Base-by-base conservation (phyloP, 2,113 vertebrate species). In the Oostethus manadensis region DNA sequence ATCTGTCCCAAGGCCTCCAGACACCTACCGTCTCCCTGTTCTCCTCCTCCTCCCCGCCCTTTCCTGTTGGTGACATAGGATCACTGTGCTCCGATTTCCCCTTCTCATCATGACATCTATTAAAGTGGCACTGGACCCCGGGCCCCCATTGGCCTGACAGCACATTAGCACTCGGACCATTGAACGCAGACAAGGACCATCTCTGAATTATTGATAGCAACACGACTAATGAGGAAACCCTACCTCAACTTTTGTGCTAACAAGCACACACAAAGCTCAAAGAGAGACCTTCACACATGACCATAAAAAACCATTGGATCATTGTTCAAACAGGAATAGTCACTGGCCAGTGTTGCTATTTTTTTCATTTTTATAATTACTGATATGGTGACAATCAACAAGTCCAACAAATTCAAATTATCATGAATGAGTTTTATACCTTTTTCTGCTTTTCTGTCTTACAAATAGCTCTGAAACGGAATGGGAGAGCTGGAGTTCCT, bases 61-160 rank as follows among this genome's bases (percentile, higher is more conserved):
- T 72, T 65, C 71, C 79, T 77, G 44, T 70, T 66, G 74, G 84
- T 83, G 88, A 87, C 72, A 91, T 74, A 75, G 59, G 86, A 91
- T 89, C 86, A 60, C 76, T 51, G 26, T 51, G 62, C 84, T 91
- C 88, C 73, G 64, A 89, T 91, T 91, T 89, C 90, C 86, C 81
- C 86, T 87, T 89, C 88, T 91, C 90, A 91, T 91, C 89, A 89
- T 90, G 84, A 91, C 90, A 91, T 88, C 89, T 88, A 91, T 91
- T 91, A 90, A 88, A 89, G 87, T 86, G 78, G 80, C 67, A 73
- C 80, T 81, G 77, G 82, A 81, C 70, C 77, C 71, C 58, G 78
- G 85, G 84, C 79, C 83, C 82, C 79, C 56, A 62, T 58, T 73
- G 83, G 84, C 68, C 83, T 43, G 84, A 91, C 90, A 89, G 87